Percentiles rank a stretch among this genome's conserved stretches.
These are phyloP conservation scores for Mus spretus DNA, from an alignment of 2,797 vertebrate species.

Conservation along the genomic window DNA sequence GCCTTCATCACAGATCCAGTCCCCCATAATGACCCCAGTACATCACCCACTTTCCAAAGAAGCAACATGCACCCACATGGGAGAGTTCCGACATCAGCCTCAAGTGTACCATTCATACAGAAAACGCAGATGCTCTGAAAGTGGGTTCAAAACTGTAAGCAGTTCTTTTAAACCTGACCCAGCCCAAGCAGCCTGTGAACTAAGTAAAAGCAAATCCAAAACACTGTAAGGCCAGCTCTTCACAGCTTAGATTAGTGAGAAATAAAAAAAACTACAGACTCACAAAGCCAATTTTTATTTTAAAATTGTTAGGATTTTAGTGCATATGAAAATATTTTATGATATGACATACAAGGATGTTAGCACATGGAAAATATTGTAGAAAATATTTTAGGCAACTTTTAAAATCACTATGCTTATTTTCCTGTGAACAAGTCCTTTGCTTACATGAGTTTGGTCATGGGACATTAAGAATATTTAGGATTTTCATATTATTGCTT, in stretches of 20 bases:
- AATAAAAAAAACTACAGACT: slow-evolving; percentile 48
- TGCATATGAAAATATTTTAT: slow-evolving; percentile 54
- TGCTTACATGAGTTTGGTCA: slow-evolving; percentile 51
- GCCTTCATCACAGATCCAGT: not conserved
- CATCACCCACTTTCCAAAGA: slow-evolving; percentile 16
- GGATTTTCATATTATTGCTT: slow-evolving; percentile 80
- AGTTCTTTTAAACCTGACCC: slow-evolving; percentile 40
- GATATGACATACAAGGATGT: slow-evolving; percentile 31
- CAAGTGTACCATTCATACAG: not conserved
- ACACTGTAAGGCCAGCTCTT: slow-evolving; percentile 42
- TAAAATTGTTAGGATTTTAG: slow-evolving; percentile 60
- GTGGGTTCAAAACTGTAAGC: not conserved
- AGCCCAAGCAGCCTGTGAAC: not conserved
- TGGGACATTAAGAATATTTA: slow-evolving; percentile 73
- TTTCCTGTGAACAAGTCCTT: slow-evolving; percentile 33
- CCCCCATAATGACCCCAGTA: not conserved
- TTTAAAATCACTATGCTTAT: slow-evolving; percentile 49
- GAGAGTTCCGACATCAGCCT: not conserved
- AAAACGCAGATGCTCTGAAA: slow-evolving; percentile 57
- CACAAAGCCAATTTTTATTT: slow-evolving; percentile 81
- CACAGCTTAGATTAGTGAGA: slow-evolving; percentile 58
- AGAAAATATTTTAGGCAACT: slow-evolving; percentile 63
- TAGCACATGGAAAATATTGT: slow-evolving; percentile 48
- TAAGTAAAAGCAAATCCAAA: slow-evolving; percentile 57
- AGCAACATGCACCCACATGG: not conserved